Base-by-base conservation (phyloP, 2,797 vertebrate species). In the Semaprochilodus insignis region DNA sequence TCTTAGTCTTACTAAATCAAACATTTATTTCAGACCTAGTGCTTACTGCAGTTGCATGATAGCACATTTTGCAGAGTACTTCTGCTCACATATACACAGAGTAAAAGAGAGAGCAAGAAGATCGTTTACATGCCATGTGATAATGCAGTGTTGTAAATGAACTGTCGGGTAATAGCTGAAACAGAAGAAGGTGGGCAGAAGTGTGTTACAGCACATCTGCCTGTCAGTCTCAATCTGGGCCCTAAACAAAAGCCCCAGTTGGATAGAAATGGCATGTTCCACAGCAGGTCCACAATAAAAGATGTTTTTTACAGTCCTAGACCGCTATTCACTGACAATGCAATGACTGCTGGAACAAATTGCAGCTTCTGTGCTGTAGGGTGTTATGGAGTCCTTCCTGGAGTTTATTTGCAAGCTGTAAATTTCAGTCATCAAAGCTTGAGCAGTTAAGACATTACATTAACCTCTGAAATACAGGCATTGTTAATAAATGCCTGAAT, bases 361-460 rank as follows among this genome's bases (percentile, higher is more conserved):
- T 52, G 74, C 52, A 48, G 71, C 59, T 6, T 48, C 48, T 72
- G 73, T 80, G 65, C 44, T 69, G 14, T 23, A 40, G 69, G n/a
- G 55, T 70, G 16, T 40, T 57, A 70, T 77, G 75, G 77, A 72
- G 65, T 76, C 52, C 51, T 70, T 69, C 70, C 74, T 78, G 67
- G 23, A 80, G 71, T 67, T 70, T 82, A 91, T 80, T 81, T 13
- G 48, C 51, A 72, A 51, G 52, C 77, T 60, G 48, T 78, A 77
- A 55, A 74, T 85, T 60, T 31, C 70, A 57, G 48, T 72, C 65
- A 65, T 52, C 23, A 66, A 70, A 73, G 23, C 36, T 59, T 57
- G 23, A 67, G 25, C 51, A 65, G 4, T 59, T 25, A 14, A 72
- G 31, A 16, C 6, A 0, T 71, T 73, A 40, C 16, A 25, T 54